These are phyloP conservation scores for Cheilosia impressa DNA, from an alignment of 2,888 invertebrate genomes.

Conservation along the genomic window DNA sequence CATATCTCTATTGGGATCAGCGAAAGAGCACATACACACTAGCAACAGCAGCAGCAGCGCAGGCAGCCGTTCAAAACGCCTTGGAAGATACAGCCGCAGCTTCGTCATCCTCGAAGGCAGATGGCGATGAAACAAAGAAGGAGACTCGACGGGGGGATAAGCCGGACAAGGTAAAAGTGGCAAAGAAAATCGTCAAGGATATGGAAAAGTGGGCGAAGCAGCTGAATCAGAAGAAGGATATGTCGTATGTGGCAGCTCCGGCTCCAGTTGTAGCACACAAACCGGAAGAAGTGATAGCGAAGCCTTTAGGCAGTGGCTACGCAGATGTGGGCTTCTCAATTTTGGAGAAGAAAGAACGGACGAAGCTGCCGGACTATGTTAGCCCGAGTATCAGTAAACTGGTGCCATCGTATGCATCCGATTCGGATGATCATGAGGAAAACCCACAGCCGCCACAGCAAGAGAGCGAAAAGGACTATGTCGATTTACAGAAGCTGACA, in stretches of 20 bases:
- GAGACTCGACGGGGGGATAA: constrained; percentile 88
- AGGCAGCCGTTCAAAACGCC: constrained; percentile 79
- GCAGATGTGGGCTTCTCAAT: constrained; percentile 97
- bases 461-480: constrained; percentile 88
- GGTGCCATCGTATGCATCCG: constrained; percentile 91
- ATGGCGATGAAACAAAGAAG: constrained; percentile 79
- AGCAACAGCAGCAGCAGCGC: constrained; percentile 81
- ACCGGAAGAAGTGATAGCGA: constrained; percentile 76
- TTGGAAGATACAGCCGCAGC: constrained; percentile 76
- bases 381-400: constrained; percentile 84
- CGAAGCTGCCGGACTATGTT: constrained; percentile 81
- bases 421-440: constrained; percentile 84
- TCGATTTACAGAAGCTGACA: constrained; percentile 95
- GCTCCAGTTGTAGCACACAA: constrained; percentile 79
- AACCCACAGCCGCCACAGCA: constrained; percentile 77
- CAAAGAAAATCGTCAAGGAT: constrained; percentile 97
- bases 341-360: constrained; percentile 89
- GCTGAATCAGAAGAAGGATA: constrained; percentile 97
- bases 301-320: constrained; percentile 85
- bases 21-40: constrained; percentile 86
- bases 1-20: constrained; percentile 98
- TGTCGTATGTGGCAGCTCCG: constrained; percentile 80
- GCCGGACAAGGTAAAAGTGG: constrained; percentile 97
- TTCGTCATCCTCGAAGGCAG: constrained; percentile 60
- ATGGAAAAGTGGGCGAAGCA: constrained; percentile 97